Evolutionary conservation across 2,113 vertebrate genomes (phyloP).

Genomic region (Heterochromis multidens): DNA sequence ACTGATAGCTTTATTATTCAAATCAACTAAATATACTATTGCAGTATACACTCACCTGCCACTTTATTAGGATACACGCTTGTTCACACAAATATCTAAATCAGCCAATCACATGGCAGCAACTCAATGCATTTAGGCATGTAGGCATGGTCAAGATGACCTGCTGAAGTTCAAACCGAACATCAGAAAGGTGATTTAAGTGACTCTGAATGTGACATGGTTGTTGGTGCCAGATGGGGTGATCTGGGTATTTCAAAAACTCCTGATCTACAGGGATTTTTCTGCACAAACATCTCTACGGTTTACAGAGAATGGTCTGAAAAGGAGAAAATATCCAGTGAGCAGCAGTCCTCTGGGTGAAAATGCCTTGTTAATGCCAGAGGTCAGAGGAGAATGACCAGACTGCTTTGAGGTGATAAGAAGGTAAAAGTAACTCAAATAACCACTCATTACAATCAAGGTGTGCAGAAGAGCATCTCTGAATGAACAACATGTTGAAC

Average conservation of each 20-base stretch:
- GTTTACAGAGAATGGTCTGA: not conserved
- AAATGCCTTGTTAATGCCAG: not conserved
- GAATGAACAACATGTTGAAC: not conserved
- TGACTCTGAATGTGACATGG: not conserved
- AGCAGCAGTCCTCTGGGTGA: not conserved
- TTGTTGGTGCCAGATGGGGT: not conserved
- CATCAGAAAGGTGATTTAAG: not conserved
- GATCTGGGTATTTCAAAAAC: not conserved
- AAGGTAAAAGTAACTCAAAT: not conserved
- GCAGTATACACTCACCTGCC: not conserved
- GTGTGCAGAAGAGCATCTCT: not conserved
- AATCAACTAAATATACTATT: not conserved
- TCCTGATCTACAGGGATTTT: not conserved
- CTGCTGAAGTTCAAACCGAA: not conserved
- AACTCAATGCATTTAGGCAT: not conserved
- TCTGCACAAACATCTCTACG: not conserved
- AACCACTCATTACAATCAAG: not conserved
- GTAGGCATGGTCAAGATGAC: too few relatives aligned
- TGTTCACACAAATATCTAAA: not conserved
- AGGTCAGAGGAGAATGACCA: not conserved
- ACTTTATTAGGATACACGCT: not conserved
- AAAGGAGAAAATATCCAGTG: not conserved
- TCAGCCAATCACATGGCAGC: not conserved
- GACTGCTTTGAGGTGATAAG: not conserved
- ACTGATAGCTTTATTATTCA: not conserved